Conservation (phyloP, 2,797 vertebrate genomes). For the Scyliorhinus canicula region DNA sequence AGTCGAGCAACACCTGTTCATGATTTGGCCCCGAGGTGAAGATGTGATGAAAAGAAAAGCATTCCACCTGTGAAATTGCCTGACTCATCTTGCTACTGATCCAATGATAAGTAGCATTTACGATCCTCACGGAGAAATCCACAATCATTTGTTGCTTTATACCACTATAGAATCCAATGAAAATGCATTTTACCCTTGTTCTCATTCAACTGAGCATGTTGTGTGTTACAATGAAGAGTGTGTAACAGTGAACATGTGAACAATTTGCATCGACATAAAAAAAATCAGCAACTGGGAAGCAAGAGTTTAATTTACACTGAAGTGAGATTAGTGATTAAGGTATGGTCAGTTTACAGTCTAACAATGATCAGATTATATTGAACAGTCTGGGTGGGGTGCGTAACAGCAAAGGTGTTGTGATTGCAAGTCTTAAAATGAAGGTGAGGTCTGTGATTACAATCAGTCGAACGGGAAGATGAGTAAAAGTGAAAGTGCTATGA, state of each 20-base stretch:
- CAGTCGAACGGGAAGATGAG: not conserved
- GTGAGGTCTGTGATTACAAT: not conserved
- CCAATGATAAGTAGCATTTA: not conserved
- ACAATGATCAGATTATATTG: not conserved
- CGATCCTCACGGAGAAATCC: not conserved
- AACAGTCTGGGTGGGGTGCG: not conserved
- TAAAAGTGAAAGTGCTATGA: not conserved
- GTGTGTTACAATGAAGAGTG: not conserved
- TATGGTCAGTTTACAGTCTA: no score
- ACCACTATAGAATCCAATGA: not conserved
- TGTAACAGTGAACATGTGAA: not conserved
- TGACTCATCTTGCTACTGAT: not conserved
- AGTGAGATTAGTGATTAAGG: not conserved
- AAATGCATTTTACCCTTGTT: not conserved
- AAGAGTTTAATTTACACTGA: not conserved
- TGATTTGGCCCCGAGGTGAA: not conserved
- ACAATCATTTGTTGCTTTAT: not conserved
- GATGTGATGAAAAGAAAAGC: not conserved
- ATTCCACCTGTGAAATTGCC: not conserved
- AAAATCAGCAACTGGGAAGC: not conserved
- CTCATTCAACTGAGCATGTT: not conserved
- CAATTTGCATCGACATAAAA: not conserved
- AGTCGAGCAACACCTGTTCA: not conserved
- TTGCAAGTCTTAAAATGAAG: not conserved
- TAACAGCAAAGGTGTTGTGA: not conserved